These are phyloP conservation scores for Vireo altiloquus DNA, from an alignment of 2,113 vertebrate genomes.

Conservation along the genomic window DNA sequence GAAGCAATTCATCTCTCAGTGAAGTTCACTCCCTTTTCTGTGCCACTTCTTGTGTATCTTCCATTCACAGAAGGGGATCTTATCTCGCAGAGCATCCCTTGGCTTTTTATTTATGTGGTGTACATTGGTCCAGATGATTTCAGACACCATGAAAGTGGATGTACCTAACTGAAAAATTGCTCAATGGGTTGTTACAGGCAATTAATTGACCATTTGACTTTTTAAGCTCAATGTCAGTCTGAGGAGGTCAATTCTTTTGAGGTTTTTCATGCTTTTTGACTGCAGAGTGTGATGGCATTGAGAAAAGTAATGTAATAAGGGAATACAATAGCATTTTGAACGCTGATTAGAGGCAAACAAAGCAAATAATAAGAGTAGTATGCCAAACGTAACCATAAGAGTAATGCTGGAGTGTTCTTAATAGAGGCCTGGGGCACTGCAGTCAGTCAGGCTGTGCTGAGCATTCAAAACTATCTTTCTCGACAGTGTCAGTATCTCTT, in stretches of 20 bases:
- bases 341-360: background rate
- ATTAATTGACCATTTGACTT: constrained; percentile 14
- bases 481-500: background rate
- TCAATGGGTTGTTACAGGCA: background rate
- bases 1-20: background rate
- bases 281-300: background rate
- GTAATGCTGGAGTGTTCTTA: background rate
- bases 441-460: background rate
- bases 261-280: background rate
- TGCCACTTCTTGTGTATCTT: background rate
- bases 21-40: background rate
- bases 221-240: background rate
- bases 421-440: background rate
- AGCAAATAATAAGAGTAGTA: background rate
- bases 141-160: background rate
- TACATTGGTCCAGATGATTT: background rate
- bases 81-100: background rate
- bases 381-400: background rate
- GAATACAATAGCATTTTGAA: background rate
- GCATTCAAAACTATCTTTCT: background rate
- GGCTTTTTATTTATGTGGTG: background rate
- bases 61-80: background rate
- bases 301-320: background rate
- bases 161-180: constrained; percentile 20
- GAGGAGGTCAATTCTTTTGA: constrained; percentile 7